Base-by-base conservation (phyloP, 2,888 invertebrate genomes). In the Brassicogethes aeneus region DNA sequence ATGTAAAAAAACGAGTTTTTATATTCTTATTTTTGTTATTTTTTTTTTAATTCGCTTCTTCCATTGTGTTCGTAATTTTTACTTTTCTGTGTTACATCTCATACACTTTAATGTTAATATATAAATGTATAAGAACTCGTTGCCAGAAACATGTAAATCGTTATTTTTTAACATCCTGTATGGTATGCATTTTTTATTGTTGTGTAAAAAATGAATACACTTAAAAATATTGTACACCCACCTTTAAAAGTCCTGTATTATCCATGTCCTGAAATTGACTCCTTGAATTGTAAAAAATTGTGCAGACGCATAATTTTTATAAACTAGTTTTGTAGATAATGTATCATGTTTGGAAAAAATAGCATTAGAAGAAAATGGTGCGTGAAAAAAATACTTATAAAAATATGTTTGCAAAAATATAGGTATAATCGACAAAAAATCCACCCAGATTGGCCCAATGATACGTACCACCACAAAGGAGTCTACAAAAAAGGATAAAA, bases 321-420 rank as follows among this genome's bases (percentile, higher is more conserved):
- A 43, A 39, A 13, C 8, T 15, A 35, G 13, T 17, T 16, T 39
- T 35, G 34, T 39, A 36, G 23, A 7, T 7, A 23, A 7, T 23
- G 23, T 23, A 23, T 23, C 23, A 23, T 23, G 5, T 23, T 23
- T 10, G 5, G 23, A 7, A 35, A 7, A 35, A 7, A 14, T 35
- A 5, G 12, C 7, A 35, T 35, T 23, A 23, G 10, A 10, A 36
- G 17, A 36, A 36, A 36, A 17, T 17, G 16, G 13, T 36, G 17
- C 17, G 17, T 23, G 33, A 33, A 33, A 33, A 46, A 50, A 47
- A 50, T 50, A 53, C 53, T 56, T 49, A 55, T 50, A 47, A 44
- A 50, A 48, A 50, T 53, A 47, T 56, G 50, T 58, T 58, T 56
- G 46, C 53, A 54, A 55, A 50, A 50, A 57, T 55, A 51, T 59